Evolutionary conservation across 2,113 vertebrate genomes (phyloP).

Genomic region (Malaclemys terrapin): DNA sequence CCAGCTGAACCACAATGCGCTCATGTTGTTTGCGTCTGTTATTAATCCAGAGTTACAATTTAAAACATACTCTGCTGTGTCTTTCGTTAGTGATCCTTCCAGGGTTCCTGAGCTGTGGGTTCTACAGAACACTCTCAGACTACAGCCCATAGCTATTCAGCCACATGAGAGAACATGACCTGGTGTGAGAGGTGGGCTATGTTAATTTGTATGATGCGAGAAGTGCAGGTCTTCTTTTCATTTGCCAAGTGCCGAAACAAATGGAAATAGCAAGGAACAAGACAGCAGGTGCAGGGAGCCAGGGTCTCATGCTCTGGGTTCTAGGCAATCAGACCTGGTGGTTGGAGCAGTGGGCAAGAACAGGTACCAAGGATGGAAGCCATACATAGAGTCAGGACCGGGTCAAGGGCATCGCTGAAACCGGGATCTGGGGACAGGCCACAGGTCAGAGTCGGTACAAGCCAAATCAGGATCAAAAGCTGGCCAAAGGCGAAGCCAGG

Average conservation of each 20-base stretch:
- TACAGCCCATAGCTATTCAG: background rate
- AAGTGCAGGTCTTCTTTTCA: slow-evolving; percentile 7
- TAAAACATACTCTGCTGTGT: background rate
- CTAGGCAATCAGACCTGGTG: background rate
- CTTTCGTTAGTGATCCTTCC: background rate
- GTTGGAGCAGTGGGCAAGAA: background rate
- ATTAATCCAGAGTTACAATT: background rate
- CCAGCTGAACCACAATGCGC: background rate
- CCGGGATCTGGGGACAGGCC: background rate
- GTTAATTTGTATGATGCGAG: background rate
- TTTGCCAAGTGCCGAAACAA: background rate
- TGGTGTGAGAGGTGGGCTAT: background rate
- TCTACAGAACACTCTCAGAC: background rate
- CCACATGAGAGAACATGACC: background rate
- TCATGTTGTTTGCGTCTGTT: background rate
- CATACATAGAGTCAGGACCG: background rate
- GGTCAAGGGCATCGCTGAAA: background rate
- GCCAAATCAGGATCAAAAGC: background rate
- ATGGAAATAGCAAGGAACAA: background rate
- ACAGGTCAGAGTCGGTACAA: background rate
- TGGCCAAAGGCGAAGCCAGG: too few species aligned
- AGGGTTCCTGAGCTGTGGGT: background rate
- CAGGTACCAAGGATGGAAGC: background rate
- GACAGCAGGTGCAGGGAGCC: background rate
- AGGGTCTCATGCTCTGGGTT: background rate